These are phyloP conservation scores for Nephrotoma flavescens DNA, from an alignment of 2,888 invertebrate genomes.

Conservation along the genomic window DNA sequence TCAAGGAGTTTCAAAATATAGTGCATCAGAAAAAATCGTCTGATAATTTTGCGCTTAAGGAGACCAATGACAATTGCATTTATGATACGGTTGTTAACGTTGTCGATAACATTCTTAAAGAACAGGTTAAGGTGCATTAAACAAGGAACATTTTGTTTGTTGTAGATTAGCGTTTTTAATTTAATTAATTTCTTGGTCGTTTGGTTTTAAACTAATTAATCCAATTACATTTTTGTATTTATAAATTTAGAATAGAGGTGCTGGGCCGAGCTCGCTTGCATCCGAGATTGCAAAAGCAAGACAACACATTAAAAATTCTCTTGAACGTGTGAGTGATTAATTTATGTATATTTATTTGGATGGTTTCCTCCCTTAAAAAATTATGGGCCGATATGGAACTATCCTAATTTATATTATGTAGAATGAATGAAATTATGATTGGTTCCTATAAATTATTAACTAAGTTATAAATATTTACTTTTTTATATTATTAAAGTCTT, in stretches of 20 bases:
- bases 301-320: conserved; percentile 63
- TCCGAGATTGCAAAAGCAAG: conserved; percentile 77
- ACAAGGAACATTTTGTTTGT: neutral
- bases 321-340: conserved; percentile 48
- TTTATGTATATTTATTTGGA: conserved; percentile 1
- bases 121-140: neutral
- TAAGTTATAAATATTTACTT: neutral
- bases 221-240: neutral
- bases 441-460: neutral
- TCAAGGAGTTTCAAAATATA: neutral
- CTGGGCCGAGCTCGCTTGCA: conserved; percentile 46
- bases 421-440: neutral
- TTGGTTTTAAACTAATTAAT: neutral
- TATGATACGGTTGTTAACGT: neutral
- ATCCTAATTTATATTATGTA: neutral
- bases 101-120: neutral
- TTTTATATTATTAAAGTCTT: neutral
- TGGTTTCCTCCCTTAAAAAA: neutral
- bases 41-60: neutral
- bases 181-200: neutral
- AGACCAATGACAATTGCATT: neutral
- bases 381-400: neutral
- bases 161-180: neutral
- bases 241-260: conserved; percentile 5
- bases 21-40: neutral